Conservation (phyloP, 2,888 invertebrate species). For the Diplolepis rosae region DNA sequence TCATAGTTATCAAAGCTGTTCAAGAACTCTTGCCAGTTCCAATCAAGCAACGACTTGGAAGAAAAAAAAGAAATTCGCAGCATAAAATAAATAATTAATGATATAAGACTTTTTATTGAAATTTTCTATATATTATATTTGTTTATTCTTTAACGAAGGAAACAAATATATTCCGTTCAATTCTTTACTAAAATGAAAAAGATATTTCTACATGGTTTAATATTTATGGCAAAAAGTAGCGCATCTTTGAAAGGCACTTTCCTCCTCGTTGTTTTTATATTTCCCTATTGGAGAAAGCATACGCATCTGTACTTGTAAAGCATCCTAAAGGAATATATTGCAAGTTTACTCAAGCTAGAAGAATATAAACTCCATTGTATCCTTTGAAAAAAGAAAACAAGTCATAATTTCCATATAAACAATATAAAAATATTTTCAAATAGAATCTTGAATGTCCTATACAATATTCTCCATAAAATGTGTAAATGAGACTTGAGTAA, state of each 20-base stretch:
- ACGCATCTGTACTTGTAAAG: neutral
- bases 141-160: too few species aligned
- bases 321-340: neutral
- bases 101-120: too few species aligned
- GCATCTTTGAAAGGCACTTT: neutral
- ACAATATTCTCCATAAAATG: neutral
- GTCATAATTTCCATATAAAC: conserved; percentile 15
- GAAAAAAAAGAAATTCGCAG: neutral
- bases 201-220: neutral
- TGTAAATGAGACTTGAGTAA: neutral
- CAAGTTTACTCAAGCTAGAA: neutral
- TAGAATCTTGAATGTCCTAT: neutral
- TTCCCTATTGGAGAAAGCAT: neutral
- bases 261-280: neutral
- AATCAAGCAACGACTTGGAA: neutral
- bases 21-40: neutral
- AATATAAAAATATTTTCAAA: too few species aligned
- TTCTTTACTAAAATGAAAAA: neutral
- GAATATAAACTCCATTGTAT: neutral
- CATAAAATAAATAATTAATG: neutral
- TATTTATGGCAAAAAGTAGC: neutral
- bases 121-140: too few species aligned
- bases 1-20: neutral
- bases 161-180: neutral
- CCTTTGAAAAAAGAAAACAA: neutral